These are phyloP conservation scores for Anoplophora glabripennis DNA, from an alignment of 1,140 invertebrate genomes.

Conservation along the genomic window DNA sequence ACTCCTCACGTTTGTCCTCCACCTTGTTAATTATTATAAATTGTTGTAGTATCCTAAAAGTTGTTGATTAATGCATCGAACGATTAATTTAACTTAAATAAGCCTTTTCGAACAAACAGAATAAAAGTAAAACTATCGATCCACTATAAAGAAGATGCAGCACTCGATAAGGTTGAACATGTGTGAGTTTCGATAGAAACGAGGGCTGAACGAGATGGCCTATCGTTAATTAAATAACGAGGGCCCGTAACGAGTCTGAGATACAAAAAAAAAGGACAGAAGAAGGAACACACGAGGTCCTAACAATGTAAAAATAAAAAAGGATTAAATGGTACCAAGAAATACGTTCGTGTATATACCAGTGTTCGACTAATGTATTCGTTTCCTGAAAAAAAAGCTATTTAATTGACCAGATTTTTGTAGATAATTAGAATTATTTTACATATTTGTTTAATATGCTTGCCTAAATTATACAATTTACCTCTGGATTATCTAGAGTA, in stretches of 20 bases:
- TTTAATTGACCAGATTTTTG: slow-evolving; percentile 36
- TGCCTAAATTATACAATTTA: too few relatives aligned
- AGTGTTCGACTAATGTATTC: slow-evolving; percentile 42
- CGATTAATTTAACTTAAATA: slow-evolving; percentile 36
- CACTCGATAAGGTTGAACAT: slow-evolving; percentile 41
- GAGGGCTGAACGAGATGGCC: slow-evolving; percentile 32
- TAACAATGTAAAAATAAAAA: slow-evolving; percentile 46
- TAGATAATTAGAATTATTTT: too few relatives aligned
- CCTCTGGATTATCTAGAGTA: too few relatives aligned
- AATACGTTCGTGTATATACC: slow-evolving; percentile 38
- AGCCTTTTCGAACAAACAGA: slow-evolving; percentile 33
- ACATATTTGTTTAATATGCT: too few relatives aligned
- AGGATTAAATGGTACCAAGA: slow-evolving; percentile 42
- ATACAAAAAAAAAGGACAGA: slow-evolving; percentile 34
- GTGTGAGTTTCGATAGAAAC: slow-evolving; percentile 44
- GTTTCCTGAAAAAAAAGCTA: slow-evolving; percentile 32
- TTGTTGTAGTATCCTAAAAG: slow-evolving; percentile 11
- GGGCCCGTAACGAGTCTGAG: slow-evolving; percentile 37
- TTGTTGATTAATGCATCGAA: slow-evolving; percentile 28
- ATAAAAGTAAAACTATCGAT: slow-evolving; percentile 26
- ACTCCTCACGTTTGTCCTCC: neutral
- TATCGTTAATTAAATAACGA: slow-evolving; percentile 48
- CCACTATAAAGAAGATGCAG: slow-evolving; percentile 36
- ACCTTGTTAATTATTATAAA: slow-evolving; percentile 22
- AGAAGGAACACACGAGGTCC: slow-evolving; percentile 37